Evolutionary conservation across 2,797 vertebrate genomes (phyloP).

Genomic region (Microctenopoma steveboyesi): DNA sequence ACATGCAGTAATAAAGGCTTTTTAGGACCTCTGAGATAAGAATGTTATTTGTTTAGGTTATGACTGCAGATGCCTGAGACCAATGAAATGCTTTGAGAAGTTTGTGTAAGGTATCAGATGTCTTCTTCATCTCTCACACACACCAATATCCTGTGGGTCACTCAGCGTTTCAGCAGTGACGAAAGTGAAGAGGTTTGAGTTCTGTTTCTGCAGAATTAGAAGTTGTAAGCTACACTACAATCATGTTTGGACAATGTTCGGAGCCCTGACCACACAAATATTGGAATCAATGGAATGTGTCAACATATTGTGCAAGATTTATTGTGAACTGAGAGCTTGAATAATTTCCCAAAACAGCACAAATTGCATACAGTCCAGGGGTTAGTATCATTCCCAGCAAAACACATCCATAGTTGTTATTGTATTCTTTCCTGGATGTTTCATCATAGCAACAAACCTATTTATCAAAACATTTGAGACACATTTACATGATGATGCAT

Average conservation of each 20-base stretch:
- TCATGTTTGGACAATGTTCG: slow-evolving; percentile 13
- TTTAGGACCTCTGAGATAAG: not conserved
- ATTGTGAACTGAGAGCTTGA: slow-evolving; percentile 27
- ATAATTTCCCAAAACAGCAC: slow-evolving; percentile 33
- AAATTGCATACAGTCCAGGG: slow-evolving; percentile 42
- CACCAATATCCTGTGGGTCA: not conserved
- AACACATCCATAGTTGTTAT: slow-evolving; percentile 14
- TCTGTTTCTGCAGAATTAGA: no score
- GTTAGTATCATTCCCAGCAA: slow-evolving; percentile 28
- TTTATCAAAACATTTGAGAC: slow-evolving; percentile 34
- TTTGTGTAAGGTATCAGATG: not conserved
- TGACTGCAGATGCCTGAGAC: not conserved
- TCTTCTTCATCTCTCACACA: not conserved
- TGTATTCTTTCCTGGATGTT: slow-evolving; percentile 11
- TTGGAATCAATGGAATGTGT: slow-evolving; percentile 44
- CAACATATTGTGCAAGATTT: slow-evolving; percentile 38
- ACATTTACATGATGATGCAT: slow-evolving; percentile 9
- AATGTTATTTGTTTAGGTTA: not conserved
- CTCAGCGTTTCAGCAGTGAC: not conserved
- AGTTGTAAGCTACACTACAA: not conserved
- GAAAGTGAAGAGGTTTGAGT: no score
- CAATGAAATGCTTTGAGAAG: not conserved
- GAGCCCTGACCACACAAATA: slow-evolving; percentile 23
- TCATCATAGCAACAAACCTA: slow-evolving; percentile 26
- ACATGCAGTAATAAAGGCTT: no score